phyloP scores from a whole-genome alignment of 2,797 vertebrate species.

The Tokudaia tokunoshimensis region DNA sequence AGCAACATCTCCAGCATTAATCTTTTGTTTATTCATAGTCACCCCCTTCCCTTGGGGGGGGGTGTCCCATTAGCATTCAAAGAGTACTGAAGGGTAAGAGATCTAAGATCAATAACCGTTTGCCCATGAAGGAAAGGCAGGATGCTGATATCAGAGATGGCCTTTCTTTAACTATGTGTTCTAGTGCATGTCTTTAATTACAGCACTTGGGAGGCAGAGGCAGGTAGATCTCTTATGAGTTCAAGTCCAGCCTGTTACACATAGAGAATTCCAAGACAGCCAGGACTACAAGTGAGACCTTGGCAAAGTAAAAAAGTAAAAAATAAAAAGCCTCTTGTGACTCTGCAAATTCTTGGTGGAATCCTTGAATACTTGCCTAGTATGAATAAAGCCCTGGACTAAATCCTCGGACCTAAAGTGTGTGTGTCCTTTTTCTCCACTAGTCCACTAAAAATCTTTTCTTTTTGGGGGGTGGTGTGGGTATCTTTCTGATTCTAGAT shows the following conservation, averaged over 20 bases:
- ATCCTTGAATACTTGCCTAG: neutral
- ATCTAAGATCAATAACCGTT: neutral
- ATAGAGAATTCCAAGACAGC: neutral
- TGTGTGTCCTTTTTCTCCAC: neutral
- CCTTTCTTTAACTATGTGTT: neutral
- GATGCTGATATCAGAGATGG: neutral
- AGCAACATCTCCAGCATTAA: neutral
- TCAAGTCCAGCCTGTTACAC: neutral
- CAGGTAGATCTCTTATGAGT: neutral
- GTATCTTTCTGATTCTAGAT: slow-evolving; percentile 88
- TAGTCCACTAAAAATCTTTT: slow-evolving; percentile 6
- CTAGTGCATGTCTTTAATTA: neutral
- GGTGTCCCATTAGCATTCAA: slow-evolving; percentile 29
- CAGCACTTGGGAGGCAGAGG: neutral
- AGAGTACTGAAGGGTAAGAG: neutral
- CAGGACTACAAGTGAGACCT: neutral
- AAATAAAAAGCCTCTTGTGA: neutral
- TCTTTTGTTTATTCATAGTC: neutral
- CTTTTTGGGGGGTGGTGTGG: neutral
- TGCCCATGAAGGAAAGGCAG: neutral
- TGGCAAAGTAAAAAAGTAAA: neutral
- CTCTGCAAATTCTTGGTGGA: neutral
- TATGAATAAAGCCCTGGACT: too few relatives aligned
- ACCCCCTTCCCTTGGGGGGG: neutral
- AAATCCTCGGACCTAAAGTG: neutral